Evolutionary conservation across 1,140 invertebrate species (phyloP).

Genomic region (Hirudo medicinalis): DNA sequence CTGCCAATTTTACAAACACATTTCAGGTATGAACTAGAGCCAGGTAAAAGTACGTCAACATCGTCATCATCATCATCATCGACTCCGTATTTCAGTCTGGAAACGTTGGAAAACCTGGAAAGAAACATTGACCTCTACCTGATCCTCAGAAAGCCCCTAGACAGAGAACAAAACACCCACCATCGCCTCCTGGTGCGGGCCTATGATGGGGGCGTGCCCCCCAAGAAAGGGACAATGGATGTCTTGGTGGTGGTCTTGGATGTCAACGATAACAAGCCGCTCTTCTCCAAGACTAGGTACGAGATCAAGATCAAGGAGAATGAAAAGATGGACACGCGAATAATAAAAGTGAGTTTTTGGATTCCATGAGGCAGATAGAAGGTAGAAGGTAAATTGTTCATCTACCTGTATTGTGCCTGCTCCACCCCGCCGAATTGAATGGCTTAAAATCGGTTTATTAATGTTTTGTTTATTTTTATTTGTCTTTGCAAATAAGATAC

Average conservation of each 20-base stretch:
- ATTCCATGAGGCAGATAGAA: conserved; percentile 13
- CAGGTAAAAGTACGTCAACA: neutral
- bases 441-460: no score
- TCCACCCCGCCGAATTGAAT: no score
- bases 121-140: neutral
- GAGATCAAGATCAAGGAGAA: conserved; percentile 11
- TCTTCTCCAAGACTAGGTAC: conserved; percentile 12
- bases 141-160: neutral
- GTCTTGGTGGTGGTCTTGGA: conserved; percentile 51
- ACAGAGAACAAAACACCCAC: conserved; percentile 13
- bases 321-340: neutral
- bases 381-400: neutral
- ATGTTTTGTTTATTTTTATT: no score
- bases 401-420: no score
- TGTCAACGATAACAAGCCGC: conserved; percentile 21
- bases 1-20: neutral
- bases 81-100: neutral
- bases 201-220: conserved; percentile 21
- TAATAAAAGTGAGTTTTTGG: conserved; percentile 15
- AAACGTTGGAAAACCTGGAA: neutral
- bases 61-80: neutral
- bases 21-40: neutral
- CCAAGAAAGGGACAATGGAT: conserved; percentile 58
- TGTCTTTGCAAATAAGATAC: no score
- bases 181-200: conserved; percentile 27